Evolutionary conservation across 23 tunicate species (phyloP).

Genomic region (Halocynthia roretzi): DNA sequence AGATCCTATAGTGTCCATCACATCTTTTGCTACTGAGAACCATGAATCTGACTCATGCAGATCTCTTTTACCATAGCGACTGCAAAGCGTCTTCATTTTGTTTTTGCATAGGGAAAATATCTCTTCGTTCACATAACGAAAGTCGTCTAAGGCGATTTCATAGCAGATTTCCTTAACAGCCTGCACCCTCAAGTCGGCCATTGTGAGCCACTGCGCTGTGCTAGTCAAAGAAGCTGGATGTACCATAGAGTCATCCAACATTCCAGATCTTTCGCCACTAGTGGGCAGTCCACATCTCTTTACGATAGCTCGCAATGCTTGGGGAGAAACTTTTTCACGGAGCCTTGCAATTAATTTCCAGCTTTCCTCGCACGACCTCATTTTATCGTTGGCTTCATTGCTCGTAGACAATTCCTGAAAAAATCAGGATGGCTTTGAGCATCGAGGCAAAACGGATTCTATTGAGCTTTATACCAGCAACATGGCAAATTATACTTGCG

Average conservation of each 20-base stretch:
- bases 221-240: slow-evolving; percentile 1
- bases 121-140: slow-evolving; percentile 30
- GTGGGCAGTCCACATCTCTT: slow-evolving; percentile 54
- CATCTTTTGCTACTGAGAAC: slow-evolving; percentile 70
- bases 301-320: slow-evolving; percentile 48
- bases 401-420: no score
- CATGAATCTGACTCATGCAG: slow-evolving; percentile 51
- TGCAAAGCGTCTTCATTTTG: slow-evolving; percentile 36
- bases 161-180: slow-evolving; percentile 84
- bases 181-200: slow-evolving; percentile 82
- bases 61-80: slow-evolving; percentile 61
- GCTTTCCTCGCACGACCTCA: slow-evolving; percentile 60
- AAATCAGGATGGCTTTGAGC: no score
- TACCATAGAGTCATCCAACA: not conserved
- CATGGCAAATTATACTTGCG: no score
- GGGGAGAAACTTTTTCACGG: slow-evolving; percentile 61
- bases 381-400: not conserved
- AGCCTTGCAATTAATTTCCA: slow-evolving; percentile 72
- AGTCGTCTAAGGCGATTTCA: slow-evolving; percentile 73
- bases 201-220: slow-evolving; percentile 52
- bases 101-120: slow-evolving; percentile 46
- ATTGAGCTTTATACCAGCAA: no score
- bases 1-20: slow-evolving; percentile 73
- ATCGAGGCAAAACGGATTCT: no score
- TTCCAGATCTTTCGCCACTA: slow-evolving; percentile 2